Percentiles rank a stretch among this genome's conserved stretches.
Conservation (phyloP, 2,797 vertebrate species). For the Phylloscopus collybita region DNA sequence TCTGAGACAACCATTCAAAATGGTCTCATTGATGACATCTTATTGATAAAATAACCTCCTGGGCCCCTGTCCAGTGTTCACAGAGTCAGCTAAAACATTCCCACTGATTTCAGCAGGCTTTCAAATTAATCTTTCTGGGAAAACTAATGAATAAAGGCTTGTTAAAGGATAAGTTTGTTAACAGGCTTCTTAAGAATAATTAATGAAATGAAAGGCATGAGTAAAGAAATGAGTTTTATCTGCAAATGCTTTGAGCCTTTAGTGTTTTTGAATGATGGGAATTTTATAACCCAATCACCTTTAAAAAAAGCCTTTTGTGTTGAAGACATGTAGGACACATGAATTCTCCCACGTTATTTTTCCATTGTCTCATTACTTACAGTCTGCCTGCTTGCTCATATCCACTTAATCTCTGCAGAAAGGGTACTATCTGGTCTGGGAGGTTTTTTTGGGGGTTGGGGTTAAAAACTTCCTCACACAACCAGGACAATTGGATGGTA, state of each 20-base stretch:
- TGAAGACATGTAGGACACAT: slow-evolving; percentile 1
- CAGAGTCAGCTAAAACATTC: slow-evolving; percentile 8
- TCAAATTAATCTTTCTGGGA: background rate
- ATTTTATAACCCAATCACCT: slow-evolving; percentile 22
- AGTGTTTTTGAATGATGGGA: background rate
- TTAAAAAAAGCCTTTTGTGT: background rate
- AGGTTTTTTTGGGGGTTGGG: background rate
- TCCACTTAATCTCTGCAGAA: background rate
- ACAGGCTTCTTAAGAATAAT: slow-evolving; percentile 26
- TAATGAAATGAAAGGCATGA: background rate
- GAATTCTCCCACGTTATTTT: background rate
- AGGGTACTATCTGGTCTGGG: background rate
- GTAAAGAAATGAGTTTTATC: background rate
- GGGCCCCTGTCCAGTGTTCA: background rate
- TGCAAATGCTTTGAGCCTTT: background rate
- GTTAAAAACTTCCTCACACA: background rate
- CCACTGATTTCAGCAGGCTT: background rate
- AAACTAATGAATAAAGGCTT: slow-evolving; percentile 33
- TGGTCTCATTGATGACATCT: background rate
- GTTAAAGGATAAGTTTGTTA: slow-evolving; percentile 22
- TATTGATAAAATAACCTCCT: background rate
- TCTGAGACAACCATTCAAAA: slow-evolving; percentile 3
- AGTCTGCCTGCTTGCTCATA: background rate
- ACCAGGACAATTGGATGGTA: background rate
- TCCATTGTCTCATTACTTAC: slow-evolving; percentile 8